Evolutionary conservation across 2,888 invertebrate species (phyloP), one percentile per base, ranked within the genome.

Genomic region (Rhingia campestris): DNA sequence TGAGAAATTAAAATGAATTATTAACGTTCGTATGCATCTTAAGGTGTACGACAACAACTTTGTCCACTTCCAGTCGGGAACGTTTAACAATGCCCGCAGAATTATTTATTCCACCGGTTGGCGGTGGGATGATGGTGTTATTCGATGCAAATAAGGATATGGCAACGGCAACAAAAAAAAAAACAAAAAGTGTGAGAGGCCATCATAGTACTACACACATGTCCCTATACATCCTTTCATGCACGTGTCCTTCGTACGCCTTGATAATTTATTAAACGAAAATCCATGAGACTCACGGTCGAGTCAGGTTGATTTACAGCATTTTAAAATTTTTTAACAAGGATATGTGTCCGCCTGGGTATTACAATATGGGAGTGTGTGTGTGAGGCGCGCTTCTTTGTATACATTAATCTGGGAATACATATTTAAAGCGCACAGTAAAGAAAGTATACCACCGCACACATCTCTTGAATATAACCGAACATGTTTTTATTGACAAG

Each of bases 1-100:
- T 82, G 82, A 73, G 79, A 79, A 82, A 82, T 82, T 82, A 79
- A 82, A 82, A 79, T 82, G 82, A 82, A 82, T 82, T 82, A 82
- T 82, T 82, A 79, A 82, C 67, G 72, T 74, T 51, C 73, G 69
- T 43, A 82, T 82, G 79, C 79, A 82, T 82, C 82, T 79, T 79
- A 79, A 82, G 82, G 82, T 82, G 77, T 82, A 72, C 72, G 82
- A 76, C 70, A 70, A 61, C 76, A 81, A 76, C 61, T 81, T 76
- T 81, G 81, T 81, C 73, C 82, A 82, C 69, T 82, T 69, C 14
- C 67, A 67, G 72, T 30, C 70, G 59, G 56, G 33, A 74, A 43
- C 73, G 69, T 64, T 82, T 74, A 79, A 74, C 82, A 81, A 79
- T 79, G 43, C 54, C 77, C 77, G 61, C 54, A 61, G 64, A 77